These are phyloP conservation scores for Megalops cyprinoides DNA, from an alignment of 2,797 vertebrate species.

Conservation along the genomic window DNA sequence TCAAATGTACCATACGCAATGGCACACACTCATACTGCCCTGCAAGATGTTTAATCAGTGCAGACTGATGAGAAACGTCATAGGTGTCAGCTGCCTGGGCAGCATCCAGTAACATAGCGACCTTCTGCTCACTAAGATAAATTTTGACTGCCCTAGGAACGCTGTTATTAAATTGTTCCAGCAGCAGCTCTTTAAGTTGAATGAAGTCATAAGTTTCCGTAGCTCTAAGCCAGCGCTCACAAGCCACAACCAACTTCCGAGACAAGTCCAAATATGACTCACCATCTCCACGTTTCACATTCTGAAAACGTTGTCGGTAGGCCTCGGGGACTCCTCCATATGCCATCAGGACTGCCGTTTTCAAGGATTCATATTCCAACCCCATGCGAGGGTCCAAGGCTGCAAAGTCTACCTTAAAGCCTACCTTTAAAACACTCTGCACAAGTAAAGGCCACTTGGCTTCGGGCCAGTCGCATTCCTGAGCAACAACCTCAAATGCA, in stretches of 20 bases:
- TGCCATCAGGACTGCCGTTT: neutral
- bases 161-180: constrained; percentile 9
- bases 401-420: neutral
- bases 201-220: neutral
- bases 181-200: neutral
- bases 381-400: neutral
- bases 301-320: neutral
- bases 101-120: neutral
- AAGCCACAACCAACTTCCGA: neutral
- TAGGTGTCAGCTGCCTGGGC: neutral
- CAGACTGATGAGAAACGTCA: no score
- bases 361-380: neutral
- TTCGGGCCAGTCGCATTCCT: neutral
- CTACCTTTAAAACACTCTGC: neutral
- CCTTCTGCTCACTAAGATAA: neutral
- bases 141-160: neutral
- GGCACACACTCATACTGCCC: neutral
- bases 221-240: neutral
- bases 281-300: neutral
- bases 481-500: neutral
- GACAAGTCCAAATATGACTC: constrained; percentile 3
- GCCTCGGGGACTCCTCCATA: neutral
- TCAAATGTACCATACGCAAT: neutral
- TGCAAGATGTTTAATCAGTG: neutral
- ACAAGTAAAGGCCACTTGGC: neutral